Conservation (phyloP, 2,113 vertebrate species). For the Nothoprocta perdicaria region DNA sequence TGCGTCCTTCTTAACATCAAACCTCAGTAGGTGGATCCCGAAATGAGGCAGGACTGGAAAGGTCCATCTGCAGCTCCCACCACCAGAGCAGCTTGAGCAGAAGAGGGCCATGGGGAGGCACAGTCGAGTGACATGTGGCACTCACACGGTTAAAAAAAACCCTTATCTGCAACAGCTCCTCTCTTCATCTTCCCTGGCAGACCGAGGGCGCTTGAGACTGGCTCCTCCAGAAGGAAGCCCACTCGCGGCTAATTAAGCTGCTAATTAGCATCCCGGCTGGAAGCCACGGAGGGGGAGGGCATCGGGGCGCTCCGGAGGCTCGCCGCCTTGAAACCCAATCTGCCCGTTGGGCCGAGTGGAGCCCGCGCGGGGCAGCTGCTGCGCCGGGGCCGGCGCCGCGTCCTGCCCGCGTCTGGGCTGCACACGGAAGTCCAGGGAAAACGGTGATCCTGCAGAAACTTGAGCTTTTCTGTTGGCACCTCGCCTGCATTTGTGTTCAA, state of each 20-base stretch:
- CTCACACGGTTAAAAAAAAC: not conserved
- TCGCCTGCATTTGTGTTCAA: not conserved
- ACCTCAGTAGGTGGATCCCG: no score
- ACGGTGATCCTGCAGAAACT: not conserved
- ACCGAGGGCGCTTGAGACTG: not conserved
- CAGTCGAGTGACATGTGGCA: not conserved
- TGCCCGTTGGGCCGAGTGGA: no score
- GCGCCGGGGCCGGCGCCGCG: no score
- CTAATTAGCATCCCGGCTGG: conserved; percentile 2
- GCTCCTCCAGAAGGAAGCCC: not conserved
- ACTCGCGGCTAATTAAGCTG: not conserved
- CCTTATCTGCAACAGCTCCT: not conserved
- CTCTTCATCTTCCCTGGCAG: not conserved
- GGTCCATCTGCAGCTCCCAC: not conserved
- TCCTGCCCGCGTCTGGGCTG: fast-evolving
- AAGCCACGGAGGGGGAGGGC: fast-evolving
- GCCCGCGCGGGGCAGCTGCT: no score
- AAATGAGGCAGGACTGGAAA: fast-evolving
- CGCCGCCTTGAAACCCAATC: no score
- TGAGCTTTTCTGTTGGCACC: not conserved
- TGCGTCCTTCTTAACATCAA: not conserved
- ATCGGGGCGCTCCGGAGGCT: not conserved
- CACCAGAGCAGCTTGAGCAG: not conserved
- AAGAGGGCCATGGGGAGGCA: no score
- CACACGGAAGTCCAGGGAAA: not conserved